These are phyloP conservation scores for Meleagris gallopavo DNA, from an alignment of 2,113 vertebrate genomes.

Conservation along the genomic window DNA sequence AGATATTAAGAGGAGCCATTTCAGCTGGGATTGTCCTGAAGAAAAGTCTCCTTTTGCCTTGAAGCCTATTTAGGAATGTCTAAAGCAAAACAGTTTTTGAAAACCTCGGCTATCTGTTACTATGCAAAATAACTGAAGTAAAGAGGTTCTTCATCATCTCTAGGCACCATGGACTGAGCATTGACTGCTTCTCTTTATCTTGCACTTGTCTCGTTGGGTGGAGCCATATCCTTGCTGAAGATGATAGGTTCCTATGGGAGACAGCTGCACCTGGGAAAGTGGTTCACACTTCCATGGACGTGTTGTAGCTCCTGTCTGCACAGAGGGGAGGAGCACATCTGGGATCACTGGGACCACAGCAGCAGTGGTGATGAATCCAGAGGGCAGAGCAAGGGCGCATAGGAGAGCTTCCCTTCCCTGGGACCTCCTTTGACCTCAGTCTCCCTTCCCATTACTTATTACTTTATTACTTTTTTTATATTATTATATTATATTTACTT, in stretches of 20 bases:
- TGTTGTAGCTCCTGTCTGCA: background rate
- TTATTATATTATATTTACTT: no score
- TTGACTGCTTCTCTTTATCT: background rate
- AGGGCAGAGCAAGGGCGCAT: background rate
- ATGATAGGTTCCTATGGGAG: background rate
- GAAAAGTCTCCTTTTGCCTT: background rate
- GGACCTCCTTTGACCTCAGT: background rate
- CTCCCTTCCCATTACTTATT: background rate
- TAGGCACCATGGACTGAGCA: background rate
- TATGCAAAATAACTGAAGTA: background rate
- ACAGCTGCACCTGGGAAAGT: background rate
- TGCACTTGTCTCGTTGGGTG: background rate
- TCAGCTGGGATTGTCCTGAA: background rate
- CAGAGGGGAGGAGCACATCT: background rate
- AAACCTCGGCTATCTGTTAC: background rate
- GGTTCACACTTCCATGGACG: background rate
- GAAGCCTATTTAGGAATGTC: background rate
- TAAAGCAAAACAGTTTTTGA: background rate
- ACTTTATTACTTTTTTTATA: no score
- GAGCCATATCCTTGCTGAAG: background rate
- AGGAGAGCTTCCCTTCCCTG: background rate
- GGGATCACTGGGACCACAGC: background rate
- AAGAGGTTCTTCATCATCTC: background rate
- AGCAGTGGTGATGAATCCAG: background rate
- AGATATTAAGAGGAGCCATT: background rate